A percentile compares a stretch with the other conserved stretches of the same genome.
These are phyloP conservation scores for Eucera pruinosa DNA, from an alignment of 2,888 invertebrate species.

Conservation along the genomic window DNA sequence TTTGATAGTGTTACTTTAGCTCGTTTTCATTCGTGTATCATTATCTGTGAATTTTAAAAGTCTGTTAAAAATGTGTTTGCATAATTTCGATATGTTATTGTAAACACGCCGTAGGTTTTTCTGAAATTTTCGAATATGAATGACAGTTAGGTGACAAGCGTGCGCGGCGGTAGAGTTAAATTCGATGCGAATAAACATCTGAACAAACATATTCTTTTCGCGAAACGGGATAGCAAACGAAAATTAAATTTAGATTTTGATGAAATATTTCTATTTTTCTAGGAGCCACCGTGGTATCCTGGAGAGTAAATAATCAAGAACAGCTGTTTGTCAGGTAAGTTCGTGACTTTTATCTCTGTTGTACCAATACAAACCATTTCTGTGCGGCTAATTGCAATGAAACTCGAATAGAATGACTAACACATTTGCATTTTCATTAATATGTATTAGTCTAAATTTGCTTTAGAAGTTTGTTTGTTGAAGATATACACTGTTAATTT, in stretches of 20 bases:
- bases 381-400: background rate
- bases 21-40: background rate
- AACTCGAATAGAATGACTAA: too few species aligned
- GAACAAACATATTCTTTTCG: background rate
- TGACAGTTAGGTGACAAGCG: conserved; percentile 17
- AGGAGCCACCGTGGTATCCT: conserved; percentile 98
- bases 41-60: background rate
- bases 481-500: too few species aligned
- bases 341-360: background rate
- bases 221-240: background rate
- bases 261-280: conserved; percentile 82
- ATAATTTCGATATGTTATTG: conserved; percentile 7
- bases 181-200: background rate
- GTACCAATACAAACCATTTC: background rate
- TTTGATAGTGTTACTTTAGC: background rate
- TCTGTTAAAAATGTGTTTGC: background rate
- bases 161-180: conserved; percentile 15
- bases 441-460: background rate
- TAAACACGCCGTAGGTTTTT: conserved; percentile 37
- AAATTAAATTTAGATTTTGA: conserved; percentile 49
- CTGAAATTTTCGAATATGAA: conserved; percentile 19
- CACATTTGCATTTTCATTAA: background rate
- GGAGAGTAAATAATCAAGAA: conserved; percentile 98
- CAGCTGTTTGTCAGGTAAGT: conserved; percentile 97
- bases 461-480: too few species aligned